phyloP scores from a whole-genome alignment of 2,888 invertebrate genomes.

The Gymnocheta viridis region DNA sequence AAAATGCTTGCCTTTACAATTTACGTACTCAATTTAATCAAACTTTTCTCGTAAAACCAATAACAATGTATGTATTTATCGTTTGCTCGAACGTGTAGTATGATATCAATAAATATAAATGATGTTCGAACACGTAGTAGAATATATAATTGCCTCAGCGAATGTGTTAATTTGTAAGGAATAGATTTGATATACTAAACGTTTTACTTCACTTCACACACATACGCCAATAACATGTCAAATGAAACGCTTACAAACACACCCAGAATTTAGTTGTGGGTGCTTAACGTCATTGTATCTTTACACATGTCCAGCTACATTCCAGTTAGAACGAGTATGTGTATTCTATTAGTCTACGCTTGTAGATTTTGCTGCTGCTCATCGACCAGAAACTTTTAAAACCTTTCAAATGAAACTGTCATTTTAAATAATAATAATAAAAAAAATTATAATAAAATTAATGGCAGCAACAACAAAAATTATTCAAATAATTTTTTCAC shows the following conservation, averaged over 20 bases:
- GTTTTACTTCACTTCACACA: neutral
- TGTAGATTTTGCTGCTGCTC: neutral
- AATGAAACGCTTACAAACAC: neutral
- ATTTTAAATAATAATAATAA: conserved; percentile 20
- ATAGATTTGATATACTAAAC: neutral
- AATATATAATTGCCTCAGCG: conserved; percentile 41
- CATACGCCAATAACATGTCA: neutral
- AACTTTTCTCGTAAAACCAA: conserved; percentile 13
- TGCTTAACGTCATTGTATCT: conserved; percentile 27
- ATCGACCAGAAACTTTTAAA: conserved; percentile 12
- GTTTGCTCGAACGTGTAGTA: neutral
- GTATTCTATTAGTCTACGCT: conserved; percentile 2
- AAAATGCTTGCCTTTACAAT: neutral
- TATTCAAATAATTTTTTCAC: neutral
- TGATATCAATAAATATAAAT: conserved; percentile 1
- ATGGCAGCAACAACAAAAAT: neutral
- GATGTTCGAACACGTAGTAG: conserved; percentile 10
- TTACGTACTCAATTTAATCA: neutral
- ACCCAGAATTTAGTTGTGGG: conserved; percentile 15
- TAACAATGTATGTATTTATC: neutral
- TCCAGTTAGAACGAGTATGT: conserved; percentile 17
- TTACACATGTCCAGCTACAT: conserved; percentile 12
- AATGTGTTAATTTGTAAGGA: conserved; percentile 48
- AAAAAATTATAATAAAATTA: neutral
- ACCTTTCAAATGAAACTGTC: conserved; percentile 21